A percentile compares a stretch with the other conserved stretches of the same genome.
Evolutionary conservation across 2,888 invertebrate genomes (phyloP).

Genomic region (Dexiosoma caninum): DNA sequence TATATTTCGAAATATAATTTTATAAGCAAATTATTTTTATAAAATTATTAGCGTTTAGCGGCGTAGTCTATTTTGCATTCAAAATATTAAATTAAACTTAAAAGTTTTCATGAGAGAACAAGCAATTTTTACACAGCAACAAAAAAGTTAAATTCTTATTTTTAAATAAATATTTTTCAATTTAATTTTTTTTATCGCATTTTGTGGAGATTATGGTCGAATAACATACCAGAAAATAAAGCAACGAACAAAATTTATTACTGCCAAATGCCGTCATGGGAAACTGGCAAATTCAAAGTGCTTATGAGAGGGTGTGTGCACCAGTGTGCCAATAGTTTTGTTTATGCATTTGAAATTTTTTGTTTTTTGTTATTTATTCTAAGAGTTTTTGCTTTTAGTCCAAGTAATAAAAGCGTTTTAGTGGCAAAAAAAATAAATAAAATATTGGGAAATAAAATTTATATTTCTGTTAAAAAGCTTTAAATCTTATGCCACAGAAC

Average conservation of each 20-base stretch:
- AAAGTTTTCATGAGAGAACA: slow-evolving; percentile 17
- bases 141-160: neutral
- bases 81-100: slow-evolving; percentile 22
- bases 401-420: neutral
- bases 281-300: neutral
- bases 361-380: neutral
- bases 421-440: neutral
- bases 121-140: slow-evolving; percentile 25
- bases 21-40: neutral
- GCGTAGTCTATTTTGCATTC: neutral
- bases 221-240: slow-evolving; percentile 34
- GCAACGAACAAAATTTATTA: slow-evolving; percentile 43
- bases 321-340: slow-evolving; percentile 1
- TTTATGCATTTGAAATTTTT: neutral
- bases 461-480: neutral
- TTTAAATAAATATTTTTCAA: slow-evolving; percentile 24
- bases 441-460: neutral
- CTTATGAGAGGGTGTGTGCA: neutral
- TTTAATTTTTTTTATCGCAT: slow-evolving; percentile 15
- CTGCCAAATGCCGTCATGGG: slow-evolving; percentile 37
- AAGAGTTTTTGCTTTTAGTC: neutral
- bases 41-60: neutral
- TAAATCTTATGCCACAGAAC: neutral
- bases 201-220: slow-evolving; percentile 50
- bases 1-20: neutral